Conservation (phyloP, 2,113 vertebrate genomes). For the Asarcornis scutulata region DNA sequence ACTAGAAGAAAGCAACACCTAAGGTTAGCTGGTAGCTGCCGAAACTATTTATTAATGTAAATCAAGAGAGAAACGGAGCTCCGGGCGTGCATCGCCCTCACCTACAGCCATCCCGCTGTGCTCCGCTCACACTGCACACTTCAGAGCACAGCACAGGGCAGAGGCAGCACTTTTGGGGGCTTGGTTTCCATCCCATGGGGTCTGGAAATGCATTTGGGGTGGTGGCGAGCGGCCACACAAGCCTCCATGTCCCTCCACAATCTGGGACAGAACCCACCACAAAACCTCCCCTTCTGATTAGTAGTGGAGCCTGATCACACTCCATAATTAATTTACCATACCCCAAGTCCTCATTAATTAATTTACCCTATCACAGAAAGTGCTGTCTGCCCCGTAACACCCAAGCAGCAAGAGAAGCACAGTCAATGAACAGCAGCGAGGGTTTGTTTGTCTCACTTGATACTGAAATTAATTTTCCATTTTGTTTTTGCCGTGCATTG, state of each 20-base stretch:
- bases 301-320: not conserved
- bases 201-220: too few relatives aligned
- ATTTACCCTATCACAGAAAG: not conserved
- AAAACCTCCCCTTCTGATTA: not conserved
- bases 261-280: rapidly evolving
- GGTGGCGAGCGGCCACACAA: rapidly evolving
- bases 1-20: conserved; percentile 21
- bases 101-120: not conserved
- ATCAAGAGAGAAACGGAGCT: not conserved
- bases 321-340: rapidly evolving
- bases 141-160: rapidly evolving
- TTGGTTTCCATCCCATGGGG: not conserved
- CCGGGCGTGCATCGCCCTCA: rapidly evolving
- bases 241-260: not conserved
- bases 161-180: not conserved
- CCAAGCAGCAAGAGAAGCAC: not conserved
- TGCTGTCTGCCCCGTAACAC: not conserved
- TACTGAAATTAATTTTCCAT: conserved; percentile 27
- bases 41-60: conserved; percentile 18
- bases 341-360: rapidly evolving
- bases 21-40: not conserved
- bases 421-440: not conserved
- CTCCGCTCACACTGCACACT: rapidly evolving
- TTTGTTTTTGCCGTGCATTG: not conserved
- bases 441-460: not conserved